Percentiles rank a stretch among this genome's conserved stretches.
phyloP scores from a whole-genome alignment of 2,797 vertebrate genomes.

The Lithobates pipiens region DNA sequence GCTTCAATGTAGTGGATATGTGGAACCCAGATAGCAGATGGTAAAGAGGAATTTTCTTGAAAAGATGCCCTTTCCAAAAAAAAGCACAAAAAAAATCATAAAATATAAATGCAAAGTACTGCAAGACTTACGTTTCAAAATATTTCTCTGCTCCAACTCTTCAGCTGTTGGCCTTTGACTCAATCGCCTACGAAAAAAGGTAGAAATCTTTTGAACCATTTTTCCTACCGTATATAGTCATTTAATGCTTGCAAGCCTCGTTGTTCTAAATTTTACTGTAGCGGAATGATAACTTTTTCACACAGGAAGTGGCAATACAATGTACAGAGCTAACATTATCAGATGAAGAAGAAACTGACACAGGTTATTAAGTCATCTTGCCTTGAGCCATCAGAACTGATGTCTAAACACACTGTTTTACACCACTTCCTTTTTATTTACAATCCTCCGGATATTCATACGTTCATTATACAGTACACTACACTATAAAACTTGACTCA shows the following conservation, averaged over 20 bases:
- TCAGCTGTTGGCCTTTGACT: conserved; percentile 97
- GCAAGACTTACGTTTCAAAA: conserved; percentile 93
- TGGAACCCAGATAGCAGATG: not conserved
- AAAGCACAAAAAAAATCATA: not conserved
- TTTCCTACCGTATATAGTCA: conserved; percentile 62
- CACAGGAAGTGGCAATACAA: not conserved
- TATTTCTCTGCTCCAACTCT: conserved; percentile 97
- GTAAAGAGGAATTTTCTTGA: not conserved
- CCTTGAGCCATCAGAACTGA: not conserved
- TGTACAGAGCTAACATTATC: not conserved
- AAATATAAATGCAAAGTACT: not conserved
- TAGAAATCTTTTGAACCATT: conserved; percentile 82
- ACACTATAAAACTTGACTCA: not conserved
- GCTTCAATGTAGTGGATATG: not conserved
- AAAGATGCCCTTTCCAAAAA: not conserved
- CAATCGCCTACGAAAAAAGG: conserved; percentile 88
- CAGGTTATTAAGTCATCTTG: not conserved
- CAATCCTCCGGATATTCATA: conserved; percentile 62
- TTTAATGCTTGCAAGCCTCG: conserved; percentile 30
- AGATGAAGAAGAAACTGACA: not conserved
- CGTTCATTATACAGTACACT: conserved; percentile 15
- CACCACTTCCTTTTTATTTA: conserved; percentile 74
- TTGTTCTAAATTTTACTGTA: not conserved
- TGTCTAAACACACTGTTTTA: conserved; percentile 65
- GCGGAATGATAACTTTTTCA: not conserved